A percentile compares a stretch with the other conserved stretches of the same genome.
phyloP scores from a whole-genome alignment of 2,113 vertebrate genomes.

The Motacilla alba region DNA sequence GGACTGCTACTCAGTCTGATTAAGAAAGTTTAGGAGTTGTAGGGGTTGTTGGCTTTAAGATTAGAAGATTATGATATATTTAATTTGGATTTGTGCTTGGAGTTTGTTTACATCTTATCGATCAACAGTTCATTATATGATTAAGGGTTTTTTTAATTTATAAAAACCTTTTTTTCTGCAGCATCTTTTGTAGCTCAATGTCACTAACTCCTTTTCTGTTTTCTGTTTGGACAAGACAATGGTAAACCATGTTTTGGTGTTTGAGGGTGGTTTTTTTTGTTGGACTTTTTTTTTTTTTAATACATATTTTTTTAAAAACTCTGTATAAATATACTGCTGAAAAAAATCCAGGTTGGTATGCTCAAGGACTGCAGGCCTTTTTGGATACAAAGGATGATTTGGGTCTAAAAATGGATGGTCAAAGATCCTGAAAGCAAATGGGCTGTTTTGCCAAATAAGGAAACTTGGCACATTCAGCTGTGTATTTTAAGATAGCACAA shows the following conservation, averaged over 20 bases:
- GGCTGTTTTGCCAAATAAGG: conserved; percentile 80
- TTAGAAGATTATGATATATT: neutral
- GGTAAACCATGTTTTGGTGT: neutral
- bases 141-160: neutral
- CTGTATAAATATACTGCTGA: neutral
- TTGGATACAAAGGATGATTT: conserved; percentile 59
- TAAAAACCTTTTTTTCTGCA: neutral
- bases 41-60: neutral
- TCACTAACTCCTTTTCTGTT: neutral
- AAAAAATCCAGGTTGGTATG: neutral
- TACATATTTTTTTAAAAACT: neutral
- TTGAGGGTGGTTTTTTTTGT: neutral
- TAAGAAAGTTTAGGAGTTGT: neutral
- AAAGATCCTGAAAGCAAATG: conserved; percentile 75
- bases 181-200: neutral
- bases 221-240: neutral
- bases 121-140: neutral
- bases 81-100: neutral
- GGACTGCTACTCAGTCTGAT: neutral
- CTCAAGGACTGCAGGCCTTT: neutral
- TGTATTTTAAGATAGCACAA: conserved; percentile 77
- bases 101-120: neutral
- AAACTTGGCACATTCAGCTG: conserved; percentile 73
- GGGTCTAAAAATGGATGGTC: conserved; percentile 77
- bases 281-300: neutral